A percentile compares a stretch with the other conserved stretches of the same genome.
Evolutionary conservation across 2,888 invertebrate genomes (phyloP).

Genomic region (Hemicrepidius hirtus): DNA sequence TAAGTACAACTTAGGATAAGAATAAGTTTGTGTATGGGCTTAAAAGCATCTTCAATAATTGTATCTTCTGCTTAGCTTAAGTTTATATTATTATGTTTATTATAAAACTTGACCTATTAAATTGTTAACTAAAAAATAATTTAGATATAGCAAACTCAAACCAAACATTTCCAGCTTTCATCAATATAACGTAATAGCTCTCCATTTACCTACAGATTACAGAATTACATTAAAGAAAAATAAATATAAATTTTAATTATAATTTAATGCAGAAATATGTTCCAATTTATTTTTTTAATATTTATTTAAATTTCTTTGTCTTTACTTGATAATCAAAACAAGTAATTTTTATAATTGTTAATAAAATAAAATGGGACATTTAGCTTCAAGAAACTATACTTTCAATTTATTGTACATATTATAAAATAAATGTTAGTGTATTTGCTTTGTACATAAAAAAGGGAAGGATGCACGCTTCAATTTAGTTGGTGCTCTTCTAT

Average conservation of each 20-base stretch:
- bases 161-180: neutral
- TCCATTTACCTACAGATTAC: neutral
- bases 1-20: slow-evolving; percentile 49
- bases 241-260: slow-evolving; percentile 5
- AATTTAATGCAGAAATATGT: slow-evolving; percentile 9
- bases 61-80: slow-evolving; percentile 12
- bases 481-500: slow-evolving; percentile 46
- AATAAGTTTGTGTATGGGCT: slow-evolving; percentile 26
- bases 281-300: slow-evolving; percentile 1
- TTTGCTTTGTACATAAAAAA: slow-evolving; percentile 49
- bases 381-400: slow-evolving; percentile 6
- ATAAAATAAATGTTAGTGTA: slow-evolving; percentile 41
- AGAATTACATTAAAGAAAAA: neutral
- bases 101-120: neutral
- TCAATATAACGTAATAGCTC: neutral
- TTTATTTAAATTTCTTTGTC: neutral
- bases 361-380: neutral
- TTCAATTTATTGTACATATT: slow-evolving; percentile 39
- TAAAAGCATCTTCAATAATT: slow-evolving; percentile 1
- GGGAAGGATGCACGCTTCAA: slow-evolving; percentile 48
- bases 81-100: neutral
- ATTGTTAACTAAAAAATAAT: neutral
- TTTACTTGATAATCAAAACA: too few relatives aligned
- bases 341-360: neutral
- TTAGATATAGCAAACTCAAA: neutral